A percentile compares a stretch with the other conserved stretches of the same genome.
Evolutionary conservation across 2,888 invertebrate species (phyloP).

Genomic region (Cryptus armator): DNA sequence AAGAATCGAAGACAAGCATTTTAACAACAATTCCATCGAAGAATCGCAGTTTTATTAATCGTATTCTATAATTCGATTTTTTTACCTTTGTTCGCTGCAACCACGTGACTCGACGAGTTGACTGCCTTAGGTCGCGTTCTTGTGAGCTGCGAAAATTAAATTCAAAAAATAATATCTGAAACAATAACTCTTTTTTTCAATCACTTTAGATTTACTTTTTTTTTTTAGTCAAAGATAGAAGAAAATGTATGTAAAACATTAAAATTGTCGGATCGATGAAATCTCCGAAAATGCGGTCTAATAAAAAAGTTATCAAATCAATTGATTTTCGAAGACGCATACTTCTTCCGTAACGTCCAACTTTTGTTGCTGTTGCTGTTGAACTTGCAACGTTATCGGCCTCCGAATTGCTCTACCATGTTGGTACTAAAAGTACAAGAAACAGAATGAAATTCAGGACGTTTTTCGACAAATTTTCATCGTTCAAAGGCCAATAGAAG

Average conservation of each 20-base stretch:
- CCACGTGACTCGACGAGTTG: slow-evolving; percentile 73
- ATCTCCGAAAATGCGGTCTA: background rate
- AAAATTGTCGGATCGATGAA: too few relatives aligned
- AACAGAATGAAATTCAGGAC: slow-evolving; percentile 5
- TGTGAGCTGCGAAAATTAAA: slow-evolving; percentile 40
- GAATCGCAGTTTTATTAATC: background rate
- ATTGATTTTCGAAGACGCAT: background rate
- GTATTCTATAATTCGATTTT: background rate
- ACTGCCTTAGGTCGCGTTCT: slow-evolving; percentile 71
- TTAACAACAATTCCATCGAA: background rate
- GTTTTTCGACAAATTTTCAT: slow-evolving; percentile 11
- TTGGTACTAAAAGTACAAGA: slow-evolving; percentile 75
- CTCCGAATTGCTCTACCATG: slow-evolving; percentile 76
- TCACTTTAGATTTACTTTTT: background rate
- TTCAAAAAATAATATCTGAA: background rate
- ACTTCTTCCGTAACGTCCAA: slow-evolving; percentile 80
- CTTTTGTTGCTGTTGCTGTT: slow-evolving; percentile 63
- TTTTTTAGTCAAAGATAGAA: background rate
- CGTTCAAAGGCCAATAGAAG: background rate
- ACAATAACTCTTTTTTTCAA: background rate
- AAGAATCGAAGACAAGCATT: background rate
- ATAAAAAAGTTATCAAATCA: background rate
- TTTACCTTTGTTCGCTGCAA: slow-evolving; percentile 75
- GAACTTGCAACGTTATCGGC: slow-evolving; percentile 76
- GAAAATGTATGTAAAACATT: background rate